phyloP scores from a whole-genome alignment of 2,113 vertebrate species.

The Scolopax mira region DNA sequence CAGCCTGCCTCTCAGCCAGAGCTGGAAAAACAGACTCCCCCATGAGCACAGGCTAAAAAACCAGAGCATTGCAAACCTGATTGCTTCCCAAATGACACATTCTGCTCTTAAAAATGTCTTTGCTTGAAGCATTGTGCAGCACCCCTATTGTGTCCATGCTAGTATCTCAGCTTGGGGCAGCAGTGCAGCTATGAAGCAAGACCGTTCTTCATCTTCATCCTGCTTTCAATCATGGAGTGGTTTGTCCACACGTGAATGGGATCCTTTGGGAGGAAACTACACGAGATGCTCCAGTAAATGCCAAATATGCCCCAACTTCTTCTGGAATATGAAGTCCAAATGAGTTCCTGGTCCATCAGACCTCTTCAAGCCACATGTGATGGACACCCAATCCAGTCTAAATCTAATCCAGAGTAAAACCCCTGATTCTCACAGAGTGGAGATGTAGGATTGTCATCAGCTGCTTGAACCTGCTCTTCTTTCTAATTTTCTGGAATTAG shows the following conservation, averaged over 20 bases:
- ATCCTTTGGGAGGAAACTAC: not conserved
- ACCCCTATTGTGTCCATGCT: fast-evolving
- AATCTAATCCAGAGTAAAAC: not conserved
- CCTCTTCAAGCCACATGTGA: not conserved
- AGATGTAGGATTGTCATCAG: not conserved
- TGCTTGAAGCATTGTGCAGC: fast-evolving
- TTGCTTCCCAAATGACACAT: not conserved
- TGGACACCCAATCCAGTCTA: not conserved
- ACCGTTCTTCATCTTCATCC: not conserved
- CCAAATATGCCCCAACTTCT: not conserved
- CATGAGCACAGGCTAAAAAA: not conserved
- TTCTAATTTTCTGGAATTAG: not conserved
- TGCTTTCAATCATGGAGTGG: not conserved
- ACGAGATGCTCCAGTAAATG: not conserved
- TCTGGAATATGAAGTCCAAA: not conserved
- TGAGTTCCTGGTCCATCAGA: not conserved
- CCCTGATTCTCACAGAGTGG: not conserved
- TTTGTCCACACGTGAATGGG: not conserved
- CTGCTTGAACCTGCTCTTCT: not conserved
- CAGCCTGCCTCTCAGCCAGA: not conserved
- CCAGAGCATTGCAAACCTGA: not conserved
- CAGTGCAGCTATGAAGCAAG: not conserved
- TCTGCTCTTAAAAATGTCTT: not conserved
- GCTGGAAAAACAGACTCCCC: not conserved
- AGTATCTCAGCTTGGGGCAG: not conserved